Conservation (phyloP, 1,140 invertebrate species). For the Sminthurinus signatus region DNA sequence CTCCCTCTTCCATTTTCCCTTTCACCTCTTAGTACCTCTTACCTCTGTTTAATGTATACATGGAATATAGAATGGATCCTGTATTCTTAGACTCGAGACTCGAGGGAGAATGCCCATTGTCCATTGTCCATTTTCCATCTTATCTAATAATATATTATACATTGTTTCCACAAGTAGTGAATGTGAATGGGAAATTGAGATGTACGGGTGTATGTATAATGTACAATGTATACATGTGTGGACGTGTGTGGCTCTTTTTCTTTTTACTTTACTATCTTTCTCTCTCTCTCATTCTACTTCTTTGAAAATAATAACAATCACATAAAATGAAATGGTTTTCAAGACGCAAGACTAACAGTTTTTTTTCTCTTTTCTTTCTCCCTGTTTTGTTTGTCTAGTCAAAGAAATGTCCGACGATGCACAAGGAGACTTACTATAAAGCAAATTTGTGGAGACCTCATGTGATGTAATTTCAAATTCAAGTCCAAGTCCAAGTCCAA, state of each 20-base stretch:
- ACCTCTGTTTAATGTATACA: too few relatives aligned
- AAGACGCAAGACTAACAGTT: slow-evolving; percentile 8
- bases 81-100: too few relatives aligned
- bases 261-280: background rate
- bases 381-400: slow-evolving; percentile 30
- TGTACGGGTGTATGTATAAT: background rate
- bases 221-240: background rate
- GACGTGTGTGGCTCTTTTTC: background rate
- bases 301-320: slow-evolving; percentile 31
- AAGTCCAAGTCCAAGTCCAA: background rate
- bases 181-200: background rate
- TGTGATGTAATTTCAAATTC: background rate
- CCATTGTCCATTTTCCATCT: background rate
- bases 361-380: slow-evolving; percentile 15
- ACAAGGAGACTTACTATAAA: slow-evolving; percentile 39
- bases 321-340: slow-evolving; percentile 31
- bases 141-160: background rate
- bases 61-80: too few relatives aligned
- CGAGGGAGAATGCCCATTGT: too few relatives aligned
- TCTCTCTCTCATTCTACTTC: background rate
- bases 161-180: background rate
- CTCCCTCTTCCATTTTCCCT: background rate
- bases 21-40: background rate
- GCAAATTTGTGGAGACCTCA: slow-evolving; percentile 40
- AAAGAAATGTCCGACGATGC: slow-evolving; percentile 40